These are phyloP conservation scores for Scartelaos histophorus DNA, from an alignment of 2,113 vertebrate genomes.

Conservation along the genomic window DNA sequence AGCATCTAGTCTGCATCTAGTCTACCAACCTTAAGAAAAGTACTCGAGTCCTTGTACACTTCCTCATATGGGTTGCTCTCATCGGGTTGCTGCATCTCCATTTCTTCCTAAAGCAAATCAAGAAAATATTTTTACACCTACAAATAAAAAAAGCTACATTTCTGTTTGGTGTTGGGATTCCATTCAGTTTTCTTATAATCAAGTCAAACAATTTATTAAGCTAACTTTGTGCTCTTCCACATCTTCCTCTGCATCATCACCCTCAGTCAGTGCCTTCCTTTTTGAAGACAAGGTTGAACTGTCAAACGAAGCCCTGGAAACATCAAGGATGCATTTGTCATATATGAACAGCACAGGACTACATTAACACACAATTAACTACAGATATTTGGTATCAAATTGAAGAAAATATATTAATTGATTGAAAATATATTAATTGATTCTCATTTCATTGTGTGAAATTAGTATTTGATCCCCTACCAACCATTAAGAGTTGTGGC, in stretches of 20 bases:
- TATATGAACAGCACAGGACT: neutral
- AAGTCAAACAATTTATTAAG: neutral
- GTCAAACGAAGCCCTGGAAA: conserved; percentile 88
- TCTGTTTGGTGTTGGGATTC: neutral
- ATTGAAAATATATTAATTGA: too few relatives aligned
- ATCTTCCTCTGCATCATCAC: conserved; percentile 90
- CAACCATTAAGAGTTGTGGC: too few relatives aligned
- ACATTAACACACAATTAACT: neutral
- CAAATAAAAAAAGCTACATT: neutral
- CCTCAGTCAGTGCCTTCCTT: conserved; percentile 85
- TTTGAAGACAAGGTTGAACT: conserved; percentile 82
- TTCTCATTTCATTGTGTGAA: too few relatives aligned
- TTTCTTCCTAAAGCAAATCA: conserved; percentile 82
- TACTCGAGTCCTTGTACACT: conserved; percentile 98
- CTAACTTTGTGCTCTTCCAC: conserved; percentile 90
- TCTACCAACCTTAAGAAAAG: conserved; percentile 90
- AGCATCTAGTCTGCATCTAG: too few relatives aligned
- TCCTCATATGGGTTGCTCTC: conserved; percentile 92
- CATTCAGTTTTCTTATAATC: neutral
- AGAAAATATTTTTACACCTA: conserved; percentile 5
- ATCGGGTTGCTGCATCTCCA: conserved; percentile 88
- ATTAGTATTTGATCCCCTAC: too few relatives aligned
- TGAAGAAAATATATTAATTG: too few relatives aligned
- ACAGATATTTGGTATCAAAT: too few relatives aligned
- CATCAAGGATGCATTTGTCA: neutral